These are phyloP conservation scores for Petrophora chlorosata DNA, from an alignment of 2,888 invertebrate genomes.

Conservation along the genomic window DNA sequence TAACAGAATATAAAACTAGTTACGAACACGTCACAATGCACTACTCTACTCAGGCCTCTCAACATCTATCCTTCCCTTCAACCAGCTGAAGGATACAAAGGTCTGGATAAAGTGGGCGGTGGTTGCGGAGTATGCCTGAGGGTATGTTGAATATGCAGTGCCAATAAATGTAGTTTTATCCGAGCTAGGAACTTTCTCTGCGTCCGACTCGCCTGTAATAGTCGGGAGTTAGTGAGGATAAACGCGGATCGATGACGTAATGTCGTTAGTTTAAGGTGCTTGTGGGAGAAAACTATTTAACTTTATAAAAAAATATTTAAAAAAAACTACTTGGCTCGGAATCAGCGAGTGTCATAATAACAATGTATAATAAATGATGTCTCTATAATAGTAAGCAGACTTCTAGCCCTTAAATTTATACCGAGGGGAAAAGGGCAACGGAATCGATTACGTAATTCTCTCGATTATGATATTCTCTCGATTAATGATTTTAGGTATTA, in stretches of 20 bases:
- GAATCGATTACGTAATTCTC: no score
- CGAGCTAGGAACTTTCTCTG: constrained; percentile 73
- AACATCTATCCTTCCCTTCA: constrained; percentile 15
- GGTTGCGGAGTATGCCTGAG: constrained; percentile 50
- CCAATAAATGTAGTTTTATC: constrained; percentile 79
- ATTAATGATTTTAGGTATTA: no score
- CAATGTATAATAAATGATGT: no score
- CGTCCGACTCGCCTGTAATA: constrained; percentile 44
- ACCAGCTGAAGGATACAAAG: constrained; percentile 29
- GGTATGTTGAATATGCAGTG: constrained; percentile 80
- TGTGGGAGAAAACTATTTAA: neutral
- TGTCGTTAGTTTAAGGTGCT: constrained; percentile 4
- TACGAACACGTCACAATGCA: constrained; percentile 50
- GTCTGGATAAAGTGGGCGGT: constrained; percentile 46
- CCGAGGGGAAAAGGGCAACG: no score
- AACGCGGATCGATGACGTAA: constrained; percentile 28
- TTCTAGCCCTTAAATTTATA: no score
- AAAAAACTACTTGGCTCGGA: no score
- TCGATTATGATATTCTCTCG: no score
- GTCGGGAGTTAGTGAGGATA: constrained; percentile 36
- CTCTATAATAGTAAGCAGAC: no score
- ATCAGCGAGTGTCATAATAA: no score
- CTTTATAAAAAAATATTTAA: no score
- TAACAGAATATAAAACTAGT: constrained; percentile 71
- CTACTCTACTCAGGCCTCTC: constrained; percentile 43